Conservation (phyloP, 2,888 invertebrate species). For the Hyposoter dolosus region DNA sequence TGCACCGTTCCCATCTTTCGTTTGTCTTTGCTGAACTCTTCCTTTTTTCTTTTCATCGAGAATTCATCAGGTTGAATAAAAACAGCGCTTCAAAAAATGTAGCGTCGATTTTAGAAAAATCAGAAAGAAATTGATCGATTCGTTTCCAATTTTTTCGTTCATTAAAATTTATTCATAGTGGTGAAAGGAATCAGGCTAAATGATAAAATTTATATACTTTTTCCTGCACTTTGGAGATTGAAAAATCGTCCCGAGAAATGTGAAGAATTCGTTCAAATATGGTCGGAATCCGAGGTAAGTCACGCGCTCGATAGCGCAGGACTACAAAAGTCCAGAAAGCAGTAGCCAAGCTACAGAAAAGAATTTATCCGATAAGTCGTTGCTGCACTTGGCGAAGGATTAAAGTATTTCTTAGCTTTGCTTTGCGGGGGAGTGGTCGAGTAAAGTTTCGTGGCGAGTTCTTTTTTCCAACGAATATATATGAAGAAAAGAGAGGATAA, state of each 20-base stretch:
- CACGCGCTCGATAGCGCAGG: not conserved
- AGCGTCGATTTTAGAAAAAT: not conserved
- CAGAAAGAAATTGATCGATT: not conserved
- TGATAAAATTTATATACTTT: not conserved
- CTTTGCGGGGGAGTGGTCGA: slow-evolving; percentile 3
- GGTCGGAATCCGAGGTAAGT: not conserved
- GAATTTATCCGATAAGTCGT: slow-evolving; percentile 63
- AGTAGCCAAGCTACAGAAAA: slow-evolving; percentile 30
- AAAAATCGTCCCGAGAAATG: not conserved
- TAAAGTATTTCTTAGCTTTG: slow-evolving; percentile 57
- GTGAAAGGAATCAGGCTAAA: too few species aligned
- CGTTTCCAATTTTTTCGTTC: not conserved
- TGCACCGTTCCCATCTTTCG: not conserved
- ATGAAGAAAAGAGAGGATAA: slow-evolving; percentile 44
- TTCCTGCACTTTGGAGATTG: not conserved
- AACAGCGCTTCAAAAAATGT: not conserved
- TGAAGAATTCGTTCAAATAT: slow-evolving; percentile 2
- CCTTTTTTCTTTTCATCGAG: not conserved
- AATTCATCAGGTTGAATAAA: not conserved
- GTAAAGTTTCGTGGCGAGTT: slow-evolving; percentile 5
- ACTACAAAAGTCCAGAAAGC: not conserved
- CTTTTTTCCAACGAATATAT: slow-evolving; percentile 36
- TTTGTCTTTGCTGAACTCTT: not conserved
- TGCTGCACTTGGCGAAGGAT: slow-evolving; percentile 61
- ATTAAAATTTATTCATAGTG: not conserved